phyloP scores from a whole-genome alignment of 2,888 invertebrate species.

The Bruchidius siliquastri region DNA sequence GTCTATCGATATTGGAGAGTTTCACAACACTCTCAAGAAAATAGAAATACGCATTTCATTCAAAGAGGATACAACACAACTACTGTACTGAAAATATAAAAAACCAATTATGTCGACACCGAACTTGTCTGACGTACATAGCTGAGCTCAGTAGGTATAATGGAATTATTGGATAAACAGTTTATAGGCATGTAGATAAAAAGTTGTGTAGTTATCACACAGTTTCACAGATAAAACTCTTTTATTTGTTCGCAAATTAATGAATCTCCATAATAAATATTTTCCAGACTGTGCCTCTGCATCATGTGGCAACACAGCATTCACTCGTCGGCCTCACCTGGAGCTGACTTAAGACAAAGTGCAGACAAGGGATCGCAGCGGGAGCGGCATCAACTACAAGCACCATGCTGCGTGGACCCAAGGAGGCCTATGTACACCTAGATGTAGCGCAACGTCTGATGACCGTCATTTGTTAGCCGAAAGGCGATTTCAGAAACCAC shows the following conservation, averaged over 20 bases:
- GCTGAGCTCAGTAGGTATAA: too few species aligned
- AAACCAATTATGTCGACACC: too few species aligned
- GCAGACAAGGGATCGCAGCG: constrained; percentile 32
- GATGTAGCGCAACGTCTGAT: constrained; percentile 28
- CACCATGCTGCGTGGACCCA: constrained; percentile 29
- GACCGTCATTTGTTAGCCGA: constrained; percentile 30
- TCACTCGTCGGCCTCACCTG: not conserved
- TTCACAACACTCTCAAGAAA: not conserved
- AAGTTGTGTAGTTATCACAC: too few species aligned
- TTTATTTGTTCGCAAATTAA: not conserved
- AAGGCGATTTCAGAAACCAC: constrained; percentile 15
- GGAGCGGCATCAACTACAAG: constrained; percentile 33
- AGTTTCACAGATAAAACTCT: too few species aligned
- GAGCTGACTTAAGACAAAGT: constrained; percentile 24
- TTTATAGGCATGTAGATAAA: too few species aligned
- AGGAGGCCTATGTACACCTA: constrained; percentile 23
- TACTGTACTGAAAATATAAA: not conserved
- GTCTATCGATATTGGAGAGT: not conserved
- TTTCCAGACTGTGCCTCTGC: not conserved
- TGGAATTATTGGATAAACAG: too few species aligned
- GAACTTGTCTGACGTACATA: too few species aligned
- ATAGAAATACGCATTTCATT: not conserved
- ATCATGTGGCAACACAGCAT: not conserved
- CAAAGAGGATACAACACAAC: not conserved
- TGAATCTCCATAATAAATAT: not conserved